Evolutionary conservation across 2,888 invertebrate species (phyloP), one percentile per base, ranked within the genome.

Genomic region (Margaritifera margaritifera): DNA sequence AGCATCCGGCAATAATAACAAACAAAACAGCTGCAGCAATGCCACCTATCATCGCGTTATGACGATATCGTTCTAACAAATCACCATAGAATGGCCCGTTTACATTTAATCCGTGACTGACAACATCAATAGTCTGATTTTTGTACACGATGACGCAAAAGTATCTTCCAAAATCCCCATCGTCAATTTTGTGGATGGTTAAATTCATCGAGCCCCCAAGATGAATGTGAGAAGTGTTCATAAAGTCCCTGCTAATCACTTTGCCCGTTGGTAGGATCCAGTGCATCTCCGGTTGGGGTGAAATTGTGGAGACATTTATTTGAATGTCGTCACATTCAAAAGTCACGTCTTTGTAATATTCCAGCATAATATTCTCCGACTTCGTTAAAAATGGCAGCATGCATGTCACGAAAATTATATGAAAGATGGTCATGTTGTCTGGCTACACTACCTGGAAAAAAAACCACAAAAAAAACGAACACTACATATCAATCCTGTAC

Each of bases 21-120:
- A 85, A 74, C 67, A 84, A 66, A 31, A 68, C 65, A 18, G 74
- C 86, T 2, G 84, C 85, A 0, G 85, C 85, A 4, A 84, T 81
- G 6, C 82, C 85, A 11, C 86, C 86, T 53, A 82, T 65, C 24
- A 84, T 78, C n/a, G 84, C 84, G 52, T 81, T 83, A 6, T 78
- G 61, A 19, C 71, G 68, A 71, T 84, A 86, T n/a, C 76, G 66
- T 4, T 73, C 72, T 20, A 80, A 57, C 24, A 85, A 69, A 22
- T 80, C 77, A 15, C 80, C 75, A 69, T 75, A 86, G 67, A 80
- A 80, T 1, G 86, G 75, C 5, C 86, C 86, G 50, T 84, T 77
- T 0, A 83, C 66, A 64, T 86, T 86, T 6, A 86, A 51, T 6
- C 84, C 83, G 63, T 80, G 78, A 8, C 72, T 72, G 4, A 81